phyloP scores from a whole-genome alignment of 2,888 invertebrate genomes.

The Dorcus hopei region DNA sequence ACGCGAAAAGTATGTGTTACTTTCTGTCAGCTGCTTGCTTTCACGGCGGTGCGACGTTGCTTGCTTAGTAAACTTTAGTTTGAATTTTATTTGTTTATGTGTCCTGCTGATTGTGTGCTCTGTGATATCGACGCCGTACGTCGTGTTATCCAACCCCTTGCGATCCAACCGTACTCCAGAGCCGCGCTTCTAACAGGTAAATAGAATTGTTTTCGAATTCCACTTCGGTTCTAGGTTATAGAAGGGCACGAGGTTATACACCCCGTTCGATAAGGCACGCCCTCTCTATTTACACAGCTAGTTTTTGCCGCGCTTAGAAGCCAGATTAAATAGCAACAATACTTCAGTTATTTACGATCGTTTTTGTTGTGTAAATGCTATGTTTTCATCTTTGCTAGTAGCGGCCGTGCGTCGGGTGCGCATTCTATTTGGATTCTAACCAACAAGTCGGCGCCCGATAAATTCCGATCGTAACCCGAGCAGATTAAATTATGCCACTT shows the following conservation, averaged over 20 bases:
- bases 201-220: constrained; percentile 26
- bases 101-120: constrained; percentile 47
- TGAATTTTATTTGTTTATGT: constrained; percentile 49
- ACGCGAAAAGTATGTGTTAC: constrained; percentile 39
- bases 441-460: constrained; percentile 7
- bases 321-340: not conserved
- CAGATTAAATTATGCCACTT: not conserved
- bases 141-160: constrained; percentile 33
- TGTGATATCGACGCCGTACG: constrained; percentile 23
- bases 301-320: not conserved
- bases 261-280: constrained; percentile 41
- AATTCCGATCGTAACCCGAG: constrained; percentile 7
- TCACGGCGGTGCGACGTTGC: constrained; percentile 61
- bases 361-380: constrained; percentile 8
- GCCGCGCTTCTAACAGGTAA: constrained; percentile 17
- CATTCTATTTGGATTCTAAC: constrained; percentile 16
- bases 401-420: constrained; percentile 12
- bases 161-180: constrained; percentile 13
- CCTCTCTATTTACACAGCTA: constrained; percentile 24
- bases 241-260: constrained; percentile 45
- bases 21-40: constrained; percentile 68
- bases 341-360: constrained; percentile 7
- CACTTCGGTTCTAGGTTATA: constrained; percentile 41
- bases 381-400: constrained; percentile 24
- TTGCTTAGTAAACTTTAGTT: constrained; percentile 51